Conservation (phyloP, 2,797 vertebrate species). For the Phalanger gymnotis region DNA sequence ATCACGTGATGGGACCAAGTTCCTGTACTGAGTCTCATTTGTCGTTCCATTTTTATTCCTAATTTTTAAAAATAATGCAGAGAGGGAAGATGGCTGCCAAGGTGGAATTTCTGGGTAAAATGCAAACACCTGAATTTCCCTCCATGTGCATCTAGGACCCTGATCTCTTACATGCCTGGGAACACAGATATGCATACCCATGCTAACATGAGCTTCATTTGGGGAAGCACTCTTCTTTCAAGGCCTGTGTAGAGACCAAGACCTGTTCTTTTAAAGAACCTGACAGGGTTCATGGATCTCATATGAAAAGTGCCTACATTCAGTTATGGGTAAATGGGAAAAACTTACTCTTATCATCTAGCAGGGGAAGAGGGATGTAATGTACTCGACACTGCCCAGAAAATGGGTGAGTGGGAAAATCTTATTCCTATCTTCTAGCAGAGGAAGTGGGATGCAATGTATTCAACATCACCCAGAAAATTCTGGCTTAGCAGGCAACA, state of each 20-base stretch:
- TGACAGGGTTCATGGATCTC: neutral
- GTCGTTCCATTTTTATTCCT: neutral
- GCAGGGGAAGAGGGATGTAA: neutral
- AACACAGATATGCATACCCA: neutral
- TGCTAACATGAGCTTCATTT: neutral
- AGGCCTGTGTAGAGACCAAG: neutral
- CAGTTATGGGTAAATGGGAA: neutral
- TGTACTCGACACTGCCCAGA: neutral
- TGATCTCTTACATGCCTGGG: neutral
- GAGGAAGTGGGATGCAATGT: too few species aligned
- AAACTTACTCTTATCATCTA: conserved; percentile 5
- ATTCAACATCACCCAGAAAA: neutral
- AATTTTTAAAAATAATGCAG: neutral
- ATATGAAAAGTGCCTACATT: neutral
- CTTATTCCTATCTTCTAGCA: conserved; percentile 8
- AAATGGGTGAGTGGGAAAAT: neutral
- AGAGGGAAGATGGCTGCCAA: neutral
- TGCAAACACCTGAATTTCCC: neutral
- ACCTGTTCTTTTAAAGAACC: neutral
- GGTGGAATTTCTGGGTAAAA: neutral
- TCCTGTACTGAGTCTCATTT: neutral
- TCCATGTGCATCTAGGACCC: neutral
- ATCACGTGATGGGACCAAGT: neutral
- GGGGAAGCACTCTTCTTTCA: neutral
- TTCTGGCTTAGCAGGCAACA: neutral